These are phyloP conservation scores for Eulemur mongoz DNA, from an alignment of 2,797 vertebrate genomes.

Conservation along the genomic window DNA sequence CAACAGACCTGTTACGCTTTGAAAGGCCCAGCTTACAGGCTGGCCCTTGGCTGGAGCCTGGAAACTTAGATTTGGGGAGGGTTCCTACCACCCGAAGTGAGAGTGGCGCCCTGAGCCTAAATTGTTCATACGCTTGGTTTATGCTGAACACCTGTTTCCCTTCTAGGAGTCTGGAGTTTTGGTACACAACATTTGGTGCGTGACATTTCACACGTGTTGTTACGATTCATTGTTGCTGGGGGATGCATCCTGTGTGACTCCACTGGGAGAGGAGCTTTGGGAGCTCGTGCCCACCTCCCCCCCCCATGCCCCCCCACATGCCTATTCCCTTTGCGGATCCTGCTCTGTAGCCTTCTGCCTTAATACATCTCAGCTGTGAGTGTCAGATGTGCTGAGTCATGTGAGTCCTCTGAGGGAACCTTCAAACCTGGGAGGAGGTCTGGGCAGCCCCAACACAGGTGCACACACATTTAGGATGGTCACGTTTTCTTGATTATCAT, in stretches of 20 bases:
- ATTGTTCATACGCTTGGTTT: no score
- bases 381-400: fast-evolving
- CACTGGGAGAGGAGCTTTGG: background rate
- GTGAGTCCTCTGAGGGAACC: background rate
- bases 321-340: background rate
- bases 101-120: background rate
- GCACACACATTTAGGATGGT: fast-evolving
- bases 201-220: fast-evolving
- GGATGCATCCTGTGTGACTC: background rate
- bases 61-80: background rate
- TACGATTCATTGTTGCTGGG: fast-evolving
- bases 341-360: background rate
- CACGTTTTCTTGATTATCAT: fast-evolving
- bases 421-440: background rate
- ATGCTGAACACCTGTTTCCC: background rate
- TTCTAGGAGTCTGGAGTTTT: background rate
- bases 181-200: fast-evolving
- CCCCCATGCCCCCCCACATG: fast-evolving
- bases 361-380: background rate
- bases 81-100: background rate
- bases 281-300: fast-evolving
- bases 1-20: fast-evolving
- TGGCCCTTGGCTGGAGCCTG: background rate
- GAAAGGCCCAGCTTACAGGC: background rate
- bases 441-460: background rate